phyloP scores from a whole-genome alignment of 2,888 invertebrate species.

The Electrophaes corylata region DNA sequence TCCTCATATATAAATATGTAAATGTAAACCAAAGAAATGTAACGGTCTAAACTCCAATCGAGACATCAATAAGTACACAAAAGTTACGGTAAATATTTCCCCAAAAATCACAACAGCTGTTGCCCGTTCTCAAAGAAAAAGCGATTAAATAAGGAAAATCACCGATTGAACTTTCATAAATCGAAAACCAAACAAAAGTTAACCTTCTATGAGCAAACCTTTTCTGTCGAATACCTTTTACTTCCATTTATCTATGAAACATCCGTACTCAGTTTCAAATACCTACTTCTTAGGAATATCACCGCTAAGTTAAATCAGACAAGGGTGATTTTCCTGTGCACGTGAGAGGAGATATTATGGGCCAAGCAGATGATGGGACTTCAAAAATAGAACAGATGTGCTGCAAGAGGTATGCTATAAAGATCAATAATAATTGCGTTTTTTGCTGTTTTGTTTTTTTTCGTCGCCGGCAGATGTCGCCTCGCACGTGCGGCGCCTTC shows the following conservation, averaged over 20 bases:
- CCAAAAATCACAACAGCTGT: conserved; percentile 21
- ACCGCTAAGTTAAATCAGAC: neutral
- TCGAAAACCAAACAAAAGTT: conserved; percentile 44
- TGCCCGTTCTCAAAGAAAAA: conserved; percentile 28
- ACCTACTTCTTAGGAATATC: conserved; percentile 6
- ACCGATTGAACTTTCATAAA: conserved; percentile 41
- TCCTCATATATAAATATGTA: no score
- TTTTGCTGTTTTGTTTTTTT: conserved; percentile 58
- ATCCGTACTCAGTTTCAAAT: conserved; percentile 7
- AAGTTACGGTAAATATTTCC: neutral
- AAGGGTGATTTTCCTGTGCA: conserved; percentile 23
- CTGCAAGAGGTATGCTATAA: conserved; percentile 59
- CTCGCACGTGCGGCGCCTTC: conserved; percentile 70
- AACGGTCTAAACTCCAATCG: neutral
- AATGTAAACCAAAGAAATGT: no score
- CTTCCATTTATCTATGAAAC: conserved; percentile 34
- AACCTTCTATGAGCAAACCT: conserved; percentile 39
- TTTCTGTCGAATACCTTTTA: conserved; percentile 40
- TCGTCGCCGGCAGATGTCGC: conserved; percentile 72
- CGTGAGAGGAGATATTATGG: conserved; percentile 23
- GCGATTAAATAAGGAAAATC: conserved; percentile 35
- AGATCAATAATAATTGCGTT: conserved; percentile 62
- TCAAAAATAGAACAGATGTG: conserved; percentile 68
- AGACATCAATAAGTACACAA: no score
- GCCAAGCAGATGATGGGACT: conserved; percentile 53